phyloP scores from a whole-genome alignment of 2,888 invertebrate genomes.

The Microchrysa polita region DNA sequence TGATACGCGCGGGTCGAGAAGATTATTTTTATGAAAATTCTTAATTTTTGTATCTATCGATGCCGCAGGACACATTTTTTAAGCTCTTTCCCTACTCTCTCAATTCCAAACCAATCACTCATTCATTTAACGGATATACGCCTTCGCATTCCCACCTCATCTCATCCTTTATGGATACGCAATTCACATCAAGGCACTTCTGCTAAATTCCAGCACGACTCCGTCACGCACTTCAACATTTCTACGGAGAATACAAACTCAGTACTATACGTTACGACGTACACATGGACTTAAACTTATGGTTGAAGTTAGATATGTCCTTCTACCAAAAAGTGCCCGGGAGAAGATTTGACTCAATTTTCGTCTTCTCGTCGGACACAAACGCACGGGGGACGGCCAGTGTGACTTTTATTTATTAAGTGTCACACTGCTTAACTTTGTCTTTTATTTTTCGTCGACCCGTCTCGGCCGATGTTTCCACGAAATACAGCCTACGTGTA shows the following conservation, averaged over 20 bases:
- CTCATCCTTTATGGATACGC: neutral
- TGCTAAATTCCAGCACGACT: neutral
- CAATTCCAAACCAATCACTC: no score
- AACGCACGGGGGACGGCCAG: no score
- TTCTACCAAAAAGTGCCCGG: neutral
- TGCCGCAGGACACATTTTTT: no score
- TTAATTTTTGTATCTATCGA: no score
- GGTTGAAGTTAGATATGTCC: constrained; percentile 4
- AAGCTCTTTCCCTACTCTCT: no score
- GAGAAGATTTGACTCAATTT: neutral
- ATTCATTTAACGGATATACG: no score
- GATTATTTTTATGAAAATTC: no score
- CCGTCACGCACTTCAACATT: neutral
- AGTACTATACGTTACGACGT: no score
- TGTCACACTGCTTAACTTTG: constrained; percentile 47
- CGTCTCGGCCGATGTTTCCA: constrained; percentile 46
- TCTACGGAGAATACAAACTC: no score
- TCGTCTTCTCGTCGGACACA: neutral
- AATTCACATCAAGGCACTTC: neutral
- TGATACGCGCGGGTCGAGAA: no score
- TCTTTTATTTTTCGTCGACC: constrained; percentile 48
- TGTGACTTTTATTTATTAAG: constrained; percentile 46
- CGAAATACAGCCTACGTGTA: no score
- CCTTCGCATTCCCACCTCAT: neutral
- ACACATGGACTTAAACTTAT: no score